These are phyloP conservation scores for Papilio xuthus DNA, from an alignment of 1,140 invertebrate species.

Conservation along the genomic window DNA sequence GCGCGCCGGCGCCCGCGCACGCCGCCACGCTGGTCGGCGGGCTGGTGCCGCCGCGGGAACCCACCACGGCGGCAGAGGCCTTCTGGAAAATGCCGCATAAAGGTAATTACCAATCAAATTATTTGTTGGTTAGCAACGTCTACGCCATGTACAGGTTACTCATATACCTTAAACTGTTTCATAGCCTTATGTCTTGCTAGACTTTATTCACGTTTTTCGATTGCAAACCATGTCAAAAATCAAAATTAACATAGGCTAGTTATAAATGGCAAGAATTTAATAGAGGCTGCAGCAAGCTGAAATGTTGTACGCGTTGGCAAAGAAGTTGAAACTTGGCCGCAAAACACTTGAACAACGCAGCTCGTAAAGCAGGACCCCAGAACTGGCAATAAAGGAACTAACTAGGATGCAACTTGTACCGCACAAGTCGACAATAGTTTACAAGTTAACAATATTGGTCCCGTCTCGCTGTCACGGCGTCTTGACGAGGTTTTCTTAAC, in stretches of 20 bases:
- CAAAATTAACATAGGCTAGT: not conserved
- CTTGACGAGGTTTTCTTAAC: constrained; percentile 35
- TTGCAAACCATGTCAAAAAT: not conserved
- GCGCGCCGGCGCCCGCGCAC: constrained; percentile 81
- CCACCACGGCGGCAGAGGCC: constrained; percentile 83
- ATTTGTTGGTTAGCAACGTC: too few relatives aligned
- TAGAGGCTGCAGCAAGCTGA: not conserved
- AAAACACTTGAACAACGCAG: constrained; percentile 22
- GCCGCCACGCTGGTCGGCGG: constrained; percentile 82
- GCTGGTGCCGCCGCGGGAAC: constrained; percentile 82
- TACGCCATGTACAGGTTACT: too few relatives aligned
- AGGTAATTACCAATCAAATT: constrained; percentile 72
- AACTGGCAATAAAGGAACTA: constrained; percentile 41
- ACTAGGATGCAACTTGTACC: constrained; percentile 48
- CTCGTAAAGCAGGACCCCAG: constrained; percentile 36
- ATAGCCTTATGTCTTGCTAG: too few relatives aligned
- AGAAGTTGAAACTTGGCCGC: constrained; percentile 13
- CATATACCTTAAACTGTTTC: too few relatives aligned
- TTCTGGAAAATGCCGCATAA: constrained; percentile 88
- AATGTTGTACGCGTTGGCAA: not conserved
- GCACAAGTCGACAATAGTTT: constrained; percentile 46
- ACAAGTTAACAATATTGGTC: constrained; percentile 39
- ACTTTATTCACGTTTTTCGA: too few relatives aligned
- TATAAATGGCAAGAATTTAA: constrained; percentile 5
- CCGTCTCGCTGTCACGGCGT: constrained; percentile 18